Conservation (phyloP, 2,113 vertebrate species). For the Bubo scandiacus region DNA sequence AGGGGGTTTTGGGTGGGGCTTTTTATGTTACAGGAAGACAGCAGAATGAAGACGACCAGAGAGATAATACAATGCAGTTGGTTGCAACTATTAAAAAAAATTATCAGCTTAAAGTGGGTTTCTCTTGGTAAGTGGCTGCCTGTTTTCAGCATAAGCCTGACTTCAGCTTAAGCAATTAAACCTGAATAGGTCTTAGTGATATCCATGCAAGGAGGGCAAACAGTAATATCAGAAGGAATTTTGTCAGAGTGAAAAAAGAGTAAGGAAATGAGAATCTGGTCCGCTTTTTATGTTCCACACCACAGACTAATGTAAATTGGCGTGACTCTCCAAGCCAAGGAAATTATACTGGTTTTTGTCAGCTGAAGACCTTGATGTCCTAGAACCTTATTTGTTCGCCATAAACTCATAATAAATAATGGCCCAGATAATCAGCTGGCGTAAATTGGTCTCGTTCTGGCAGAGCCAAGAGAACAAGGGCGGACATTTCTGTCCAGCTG, state of each 20-base stretch:
- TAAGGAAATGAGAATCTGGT: not conserved
- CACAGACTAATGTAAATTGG: rapidly evolving
- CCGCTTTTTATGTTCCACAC: not conserved
- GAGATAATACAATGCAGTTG: not conserved
- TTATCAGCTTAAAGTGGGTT: not conserved
- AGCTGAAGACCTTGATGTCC: not conserved
- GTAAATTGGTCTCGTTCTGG: not conserved
- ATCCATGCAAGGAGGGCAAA: not conserved
- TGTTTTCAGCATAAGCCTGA: not conserved
- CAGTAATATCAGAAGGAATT: not conserved
- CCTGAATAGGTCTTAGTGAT: not conserved
- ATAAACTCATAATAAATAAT: rapidly evolving
- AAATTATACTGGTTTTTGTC: rapidly evolving
- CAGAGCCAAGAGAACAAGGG: not conserved
- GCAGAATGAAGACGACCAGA: not conserved
- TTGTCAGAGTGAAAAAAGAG: not conserved
- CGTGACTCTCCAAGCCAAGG: not conserved
- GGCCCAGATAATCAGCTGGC: not conserved
- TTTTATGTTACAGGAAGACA: not conserved
- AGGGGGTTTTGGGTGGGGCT: rapidly evolving
- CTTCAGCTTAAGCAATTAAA: not conserved
- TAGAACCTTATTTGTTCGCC: not conserved
- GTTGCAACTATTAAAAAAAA: not conserved
- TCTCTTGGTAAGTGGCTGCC: not conserved
- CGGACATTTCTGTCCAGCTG: not conserved